Evolutionary conservation across 1,140 invertebrate genomes (phyloP).

Genomic region (Trichonephila clavata): DNA sequence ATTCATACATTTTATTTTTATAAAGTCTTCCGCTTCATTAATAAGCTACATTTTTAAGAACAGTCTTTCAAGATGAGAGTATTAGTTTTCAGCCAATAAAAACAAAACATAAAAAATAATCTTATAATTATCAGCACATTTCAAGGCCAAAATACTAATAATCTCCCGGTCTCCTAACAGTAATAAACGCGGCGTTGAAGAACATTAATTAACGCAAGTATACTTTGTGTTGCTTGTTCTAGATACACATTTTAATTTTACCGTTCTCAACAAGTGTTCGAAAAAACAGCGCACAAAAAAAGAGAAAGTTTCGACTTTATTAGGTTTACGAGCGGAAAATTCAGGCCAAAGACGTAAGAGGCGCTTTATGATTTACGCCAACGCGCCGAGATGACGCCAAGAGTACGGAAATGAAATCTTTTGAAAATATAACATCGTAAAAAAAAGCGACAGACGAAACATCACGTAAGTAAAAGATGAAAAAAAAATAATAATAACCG

Average conservation of each 20-base stretch:
- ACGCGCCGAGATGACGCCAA: conserved; percentile 6
- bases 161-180: background rate
- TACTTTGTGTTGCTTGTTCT: background rate
- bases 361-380: conserved; percentile 30
- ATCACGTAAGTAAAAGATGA: background rate
- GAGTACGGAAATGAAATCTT: conserved; percentile 3
- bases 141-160: background rate
- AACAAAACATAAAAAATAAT: background rate
- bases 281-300: background rate
- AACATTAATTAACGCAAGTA: background rate
- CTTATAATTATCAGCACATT: background rate
- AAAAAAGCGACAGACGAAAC: background rate
- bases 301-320: background rate
- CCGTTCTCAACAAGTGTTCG: background rate
- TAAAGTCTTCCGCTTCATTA: too few species aligned
- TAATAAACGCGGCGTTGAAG: background rate
- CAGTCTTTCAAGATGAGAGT: background rate
- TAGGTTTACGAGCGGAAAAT: background rate
- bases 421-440: background rate
- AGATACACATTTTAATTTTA: background rate
- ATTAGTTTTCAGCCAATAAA: background rate
- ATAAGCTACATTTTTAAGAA: background rate
- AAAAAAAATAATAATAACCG: background rate
- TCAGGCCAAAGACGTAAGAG: background rate
- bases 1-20: too few species aligned